Evolutionary conservation across 2,888 invertebrate species (phyloP).

Genomic region (Microctonus brassicae): DNA sequence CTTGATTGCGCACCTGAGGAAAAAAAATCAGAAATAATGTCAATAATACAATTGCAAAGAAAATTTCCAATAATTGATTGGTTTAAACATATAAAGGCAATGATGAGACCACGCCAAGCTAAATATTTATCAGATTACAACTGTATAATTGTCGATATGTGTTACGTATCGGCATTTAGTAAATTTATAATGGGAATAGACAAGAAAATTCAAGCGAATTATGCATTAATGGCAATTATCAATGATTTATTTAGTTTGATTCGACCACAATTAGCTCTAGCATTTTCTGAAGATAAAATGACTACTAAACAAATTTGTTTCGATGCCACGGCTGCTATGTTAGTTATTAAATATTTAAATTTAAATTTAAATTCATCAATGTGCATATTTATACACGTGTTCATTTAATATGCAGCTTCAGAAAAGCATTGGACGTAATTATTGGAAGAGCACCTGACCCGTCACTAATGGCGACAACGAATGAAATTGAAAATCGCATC

Average conservation of each 20-base stretch:
- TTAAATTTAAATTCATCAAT: neutral
- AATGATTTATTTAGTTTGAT: constrained; percentile 43
- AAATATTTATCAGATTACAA: constrained; percentile 45
- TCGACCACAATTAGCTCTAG: constrained; percentile 44
- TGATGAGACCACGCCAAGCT: constrained; percentile 43
- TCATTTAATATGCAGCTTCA: constrained; percentile 39
- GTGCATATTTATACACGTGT: neutral
- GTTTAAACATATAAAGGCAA: constrained; percentile 46
- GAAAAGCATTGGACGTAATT: constrained; percentile 40
- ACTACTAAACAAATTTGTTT: constrained; percentile 44
- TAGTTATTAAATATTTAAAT: neutral
- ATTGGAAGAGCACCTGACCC: constrained; percentile 40
- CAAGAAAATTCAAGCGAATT: constrained; percentile 47
- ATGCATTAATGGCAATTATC: constrained; percentile 46
- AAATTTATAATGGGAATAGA: constrained; percentile 37
- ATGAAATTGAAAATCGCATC: constrained; percentile 37
- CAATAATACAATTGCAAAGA: constrained; percentile 42
- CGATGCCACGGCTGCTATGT: constrained; percentile 42
- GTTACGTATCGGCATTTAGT: constrained; percentile 40
- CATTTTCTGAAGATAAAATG: constrained; percentile 31
- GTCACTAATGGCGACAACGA: constrained; percentile 22
- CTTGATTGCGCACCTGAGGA: neutral
- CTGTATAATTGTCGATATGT: constrained; percentile 43
- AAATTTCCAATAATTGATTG: constrained; percentile 47
- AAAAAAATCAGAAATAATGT: constrained; percentile 32